Evolutionary conservation across 2,888 invertebrate species (phyloP), one percentile per base, ranked within the genome.

Genomic region (Cryptocheilus praepositus): DNA sequence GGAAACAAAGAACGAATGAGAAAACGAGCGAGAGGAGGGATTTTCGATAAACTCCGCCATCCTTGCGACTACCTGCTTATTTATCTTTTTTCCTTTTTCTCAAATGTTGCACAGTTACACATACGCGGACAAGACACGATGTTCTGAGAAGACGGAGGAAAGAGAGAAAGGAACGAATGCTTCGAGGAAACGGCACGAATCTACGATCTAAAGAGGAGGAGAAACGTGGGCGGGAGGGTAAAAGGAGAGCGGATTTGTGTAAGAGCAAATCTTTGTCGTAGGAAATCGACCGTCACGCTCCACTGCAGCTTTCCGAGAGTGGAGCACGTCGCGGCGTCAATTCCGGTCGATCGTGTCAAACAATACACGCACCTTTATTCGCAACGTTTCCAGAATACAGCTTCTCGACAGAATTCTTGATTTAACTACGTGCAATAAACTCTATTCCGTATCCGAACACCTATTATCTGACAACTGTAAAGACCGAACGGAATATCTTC

Each of bases 241-340:
- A 45, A 55, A 44, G 53, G 61, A 73, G 51, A 61, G 64, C 58
- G 65, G 75, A 70, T 66, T 70, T 74, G 75, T 77, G 77, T 82
- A 79, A 83, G 82, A 84, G 84, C 83, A 81, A 85, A 85, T 85
- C 83, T 85, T 84, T 83, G 84, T 85, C 81, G 78, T 75, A 84
- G 85, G 85, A 85, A 85, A 84, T 85, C 82, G 83, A 82, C 71
- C 83, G 83, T 84, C 77, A 83, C 79, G 84, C 74, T 66, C 79
- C 78, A 83, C 76, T 80, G 74, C 64, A 80, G 73, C 74, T 75
- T 82, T 73, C 73, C 67, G 76, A 78, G 79, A 60, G 67, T 69
- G 67, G 62, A 75, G 71, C 79, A 77, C 74, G 74, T 76, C 73
- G 61, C 64, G 62, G 74, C 73, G 69, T 79, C 73, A 76, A 79